phyloP scores from a whole-genome alignment of 1,140 invertebrate genomes.

The Cydia pomonella region DNA sequence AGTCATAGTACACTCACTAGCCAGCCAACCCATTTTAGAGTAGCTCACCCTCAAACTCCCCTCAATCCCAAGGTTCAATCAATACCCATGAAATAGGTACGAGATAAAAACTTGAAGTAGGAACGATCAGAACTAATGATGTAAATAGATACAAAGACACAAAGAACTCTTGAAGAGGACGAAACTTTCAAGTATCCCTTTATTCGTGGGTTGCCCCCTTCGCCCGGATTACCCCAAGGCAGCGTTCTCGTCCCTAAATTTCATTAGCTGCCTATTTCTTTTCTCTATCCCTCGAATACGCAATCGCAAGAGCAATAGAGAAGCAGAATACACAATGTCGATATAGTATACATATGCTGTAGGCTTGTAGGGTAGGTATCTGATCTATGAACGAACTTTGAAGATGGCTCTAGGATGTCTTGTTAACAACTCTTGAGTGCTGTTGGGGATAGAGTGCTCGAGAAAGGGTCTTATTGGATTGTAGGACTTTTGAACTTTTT shows the following conservation, averaged over 20 bases:
- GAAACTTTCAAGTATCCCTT: background rate
- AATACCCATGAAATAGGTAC: no score
- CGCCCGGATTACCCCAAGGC: background rate
- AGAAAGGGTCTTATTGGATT: background rate
- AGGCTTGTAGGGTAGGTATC: background rate
- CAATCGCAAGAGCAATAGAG: no score
- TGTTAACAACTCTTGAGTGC: constrained; percentile 10
- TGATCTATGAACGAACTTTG: background rate
- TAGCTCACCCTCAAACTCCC: no score
- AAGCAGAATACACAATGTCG: no score
- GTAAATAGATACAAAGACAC: background rate
- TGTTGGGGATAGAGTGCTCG: background rate
- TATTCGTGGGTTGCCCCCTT: background rate
- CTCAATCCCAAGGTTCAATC: no score
- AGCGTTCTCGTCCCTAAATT: background rate
- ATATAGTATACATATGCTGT: no score
- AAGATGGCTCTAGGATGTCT: background rate
- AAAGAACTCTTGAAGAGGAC: background rate
- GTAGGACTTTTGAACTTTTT: background rate
- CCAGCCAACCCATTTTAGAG: no score
- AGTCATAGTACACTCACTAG: no score
- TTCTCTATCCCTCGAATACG: no score
- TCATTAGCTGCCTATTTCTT: no score
- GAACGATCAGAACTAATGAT: background rate
- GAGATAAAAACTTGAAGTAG: no score